These are phyloP conservation scores for Riparia riparia DNA, from an alignment of 2,113 vertebrate species.

Conservation along the genomic window DNA sequence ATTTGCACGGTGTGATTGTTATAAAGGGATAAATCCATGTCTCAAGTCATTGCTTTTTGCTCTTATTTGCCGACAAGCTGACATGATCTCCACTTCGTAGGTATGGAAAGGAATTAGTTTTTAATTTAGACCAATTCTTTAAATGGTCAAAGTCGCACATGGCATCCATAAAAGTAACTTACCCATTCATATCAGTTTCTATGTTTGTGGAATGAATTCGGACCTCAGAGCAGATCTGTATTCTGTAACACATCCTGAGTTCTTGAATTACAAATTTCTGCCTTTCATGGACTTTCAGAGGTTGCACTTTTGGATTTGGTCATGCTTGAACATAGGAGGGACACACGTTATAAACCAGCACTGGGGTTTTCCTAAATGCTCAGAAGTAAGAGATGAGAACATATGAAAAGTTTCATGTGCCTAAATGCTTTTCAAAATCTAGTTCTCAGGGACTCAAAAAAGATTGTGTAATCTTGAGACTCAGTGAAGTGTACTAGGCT, in stretches of 20 bases:
- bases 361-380: background rate
- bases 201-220: background rate
- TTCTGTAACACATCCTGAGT: background rate
- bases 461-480: background rate
- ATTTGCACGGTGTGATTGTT: background rate
- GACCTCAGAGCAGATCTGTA: background rate
- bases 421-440: background rate
- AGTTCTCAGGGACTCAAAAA: background rate
- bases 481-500: background rate
- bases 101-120: background rate
- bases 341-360: background rate
- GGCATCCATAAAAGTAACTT: background rate
- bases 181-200: accelerated
- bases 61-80: background rate
- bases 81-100: accelerated
- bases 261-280: background rate
- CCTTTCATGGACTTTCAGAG: background rate
- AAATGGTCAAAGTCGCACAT: background rate
- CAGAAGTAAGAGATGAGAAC: background rate
- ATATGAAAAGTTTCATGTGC: background rate
- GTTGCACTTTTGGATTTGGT: background rate
- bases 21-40: background rate
- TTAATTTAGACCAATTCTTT: background rate
- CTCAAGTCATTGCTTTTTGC: background rate
- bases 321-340: background rate